Percentiles rank a stretch among this genome's conserved stretches.
phyloP scores from a whole-genome alignment of 2,888 invertebrate genomes.

The Drosophila quasianomalipes region DNA sequence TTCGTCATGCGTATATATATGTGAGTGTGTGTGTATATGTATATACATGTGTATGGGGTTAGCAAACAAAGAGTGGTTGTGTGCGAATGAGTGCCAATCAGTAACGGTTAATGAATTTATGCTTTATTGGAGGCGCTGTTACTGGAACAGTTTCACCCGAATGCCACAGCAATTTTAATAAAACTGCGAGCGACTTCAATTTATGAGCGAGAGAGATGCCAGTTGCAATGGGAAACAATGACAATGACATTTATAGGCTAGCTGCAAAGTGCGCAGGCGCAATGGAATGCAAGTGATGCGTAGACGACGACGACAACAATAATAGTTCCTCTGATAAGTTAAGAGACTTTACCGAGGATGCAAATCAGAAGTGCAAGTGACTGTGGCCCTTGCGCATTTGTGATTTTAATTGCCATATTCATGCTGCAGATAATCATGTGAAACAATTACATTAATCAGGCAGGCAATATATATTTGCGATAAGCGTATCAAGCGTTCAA shows the following conservation, averaged over 20 bases:
- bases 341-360: constrained; percentile 43
- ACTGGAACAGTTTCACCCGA: constrained; percentile 5
- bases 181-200: constrained; percentile 29
- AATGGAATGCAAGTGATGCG: constrained; percentile 41
- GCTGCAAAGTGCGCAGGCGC: constrained; percentile 45
- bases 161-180: constrained; percentile 14
- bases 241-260: neutral
- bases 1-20: constrained; percentile 3
- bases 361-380: constrained; percentile 30
- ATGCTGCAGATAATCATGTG: constrained; percentile 10
- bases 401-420: constrained; percentile 37
- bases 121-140: constrained; percentile 8
- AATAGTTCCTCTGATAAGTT: constrained; percentile 14
- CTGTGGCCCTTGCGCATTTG: constrained; percentile 16
- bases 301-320: neutral
- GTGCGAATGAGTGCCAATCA: constrained; percentile 1
- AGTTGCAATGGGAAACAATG: constrained; percentile 6
- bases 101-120: constrained; percentile 33
- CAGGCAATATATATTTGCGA: constrained; percentile 28
- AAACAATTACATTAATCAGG: constrained; percentile 28
- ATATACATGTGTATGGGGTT: neutral
- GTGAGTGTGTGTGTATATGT: constrained; percentile 1
- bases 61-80: neutral
- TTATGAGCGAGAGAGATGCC: constrained; percentile 15
- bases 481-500: constrained; percentile 40